Percentiles rank a stretch among this genome's conserved stretches.
Conservation (phyloP, 2,888 invertebrate genomes). For the Alentia gelatinosa region DNA sequence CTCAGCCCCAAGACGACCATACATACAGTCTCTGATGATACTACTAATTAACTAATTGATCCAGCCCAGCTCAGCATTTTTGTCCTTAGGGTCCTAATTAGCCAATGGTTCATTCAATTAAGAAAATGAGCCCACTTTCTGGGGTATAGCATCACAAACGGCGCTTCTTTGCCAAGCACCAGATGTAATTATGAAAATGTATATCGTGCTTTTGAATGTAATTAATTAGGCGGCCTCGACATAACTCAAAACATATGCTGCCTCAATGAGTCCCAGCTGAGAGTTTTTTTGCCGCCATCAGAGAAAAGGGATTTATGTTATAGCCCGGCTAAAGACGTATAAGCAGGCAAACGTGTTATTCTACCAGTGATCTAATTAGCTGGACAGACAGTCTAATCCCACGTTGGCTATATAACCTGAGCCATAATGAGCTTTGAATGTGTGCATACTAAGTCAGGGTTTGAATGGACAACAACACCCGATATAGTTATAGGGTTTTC, state of each 20-base stretch:
- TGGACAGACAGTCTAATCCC: not conserved
- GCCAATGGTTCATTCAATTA: constrained; percentile 42
- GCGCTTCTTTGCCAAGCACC: not conserved
- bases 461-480: no score
- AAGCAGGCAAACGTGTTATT: constrained; percentile 10
- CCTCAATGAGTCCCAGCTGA: constrained; percentile 12
- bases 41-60: constrained; percentile 47
- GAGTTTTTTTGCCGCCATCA: not conserved
- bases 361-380: constrained; percentile 6
- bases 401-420: not conserved
- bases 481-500: no score
- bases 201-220: constrained; percentile 12
- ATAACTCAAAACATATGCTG: constrained; percentile 8
- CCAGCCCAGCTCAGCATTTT: not conserved
- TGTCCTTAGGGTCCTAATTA: constrained; percentile 40
- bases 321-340: not conserved
- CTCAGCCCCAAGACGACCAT: not conserved
- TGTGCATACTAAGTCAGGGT: not conserved
- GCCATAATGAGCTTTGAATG: not conserved
- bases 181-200: constrained; percentile 44
- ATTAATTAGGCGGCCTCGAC: constrained; percentile 1
- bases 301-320: not conserved
- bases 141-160: constrained; percentile 5
- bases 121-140: constrained; percentile 37
- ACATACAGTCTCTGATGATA: constrained; percentile 4